These are phyloP conservation scores for Thunnus maccoyii DNA, from an alignment of 2,113 vertebrate species.

Conservation along the genomic window DNA sequence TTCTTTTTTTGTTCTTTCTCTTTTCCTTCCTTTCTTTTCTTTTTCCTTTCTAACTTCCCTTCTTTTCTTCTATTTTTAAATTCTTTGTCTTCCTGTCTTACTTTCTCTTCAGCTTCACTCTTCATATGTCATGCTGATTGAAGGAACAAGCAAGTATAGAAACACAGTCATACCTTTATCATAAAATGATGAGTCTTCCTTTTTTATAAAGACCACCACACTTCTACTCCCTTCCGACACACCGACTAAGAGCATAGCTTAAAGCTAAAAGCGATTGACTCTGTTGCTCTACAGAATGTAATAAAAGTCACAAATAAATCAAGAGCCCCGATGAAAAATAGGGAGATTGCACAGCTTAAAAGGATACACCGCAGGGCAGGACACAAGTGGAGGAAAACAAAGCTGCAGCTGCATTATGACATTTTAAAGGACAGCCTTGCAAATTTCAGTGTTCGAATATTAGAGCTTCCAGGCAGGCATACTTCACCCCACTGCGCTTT, in stretches of 20 bases:
- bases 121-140: neutral
- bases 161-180: neutral
- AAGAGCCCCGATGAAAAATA: constrained; percentile 16
- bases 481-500: constrained; percentile 17
- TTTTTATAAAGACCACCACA: neutral
- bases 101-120: neutral
- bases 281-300: constrained; percentile 31
- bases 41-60: neutral
- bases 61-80: neutral
- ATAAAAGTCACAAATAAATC: constrained; percentile 60
- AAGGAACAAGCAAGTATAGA: neutral
- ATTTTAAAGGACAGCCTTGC: constrained; percentile 56
- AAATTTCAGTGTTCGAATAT: constrained; percentile 24
- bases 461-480: constrained; percentile 26
- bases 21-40: neutral
- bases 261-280: constrained; percentile 33
- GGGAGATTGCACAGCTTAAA: constrained; percentile 38
- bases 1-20: neutral
- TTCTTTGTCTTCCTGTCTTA: neutral
- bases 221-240: neutral
- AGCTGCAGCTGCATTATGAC: constrained; percentile 42
- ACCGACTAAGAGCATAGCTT: constrained; percentile 11
- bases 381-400: constrained; percentile 44
- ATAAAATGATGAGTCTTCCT: neutral
- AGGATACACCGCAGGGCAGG: constrained; percentile 38